Evolutionary conservation across 2,888 invertebrate species (phyloP), one percentile per base, ranked within the genome.

Genomic region (Dichetophora obliterata): DNA sequence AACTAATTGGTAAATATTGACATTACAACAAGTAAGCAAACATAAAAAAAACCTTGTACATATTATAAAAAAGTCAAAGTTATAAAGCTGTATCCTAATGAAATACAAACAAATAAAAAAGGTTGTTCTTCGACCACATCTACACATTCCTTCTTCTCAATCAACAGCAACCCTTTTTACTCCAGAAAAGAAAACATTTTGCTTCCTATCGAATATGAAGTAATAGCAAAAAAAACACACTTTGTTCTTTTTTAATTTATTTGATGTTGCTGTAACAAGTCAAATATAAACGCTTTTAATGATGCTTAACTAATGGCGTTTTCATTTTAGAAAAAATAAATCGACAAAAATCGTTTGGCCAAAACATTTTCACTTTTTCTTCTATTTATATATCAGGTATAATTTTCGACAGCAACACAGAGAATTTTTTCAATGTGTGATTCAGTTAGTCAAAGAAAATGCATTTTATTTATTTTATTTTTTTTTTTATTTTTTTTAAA

Each of bases 71-170:
- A 37, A 66, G 6, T 22, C 73, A 31, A 14, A 37, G 14, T 78
- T 85, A 83, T 83, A 84, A 82, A 82, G 83, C 80, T 82, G 80
- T 84, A 83, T 83, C 84, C 84, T 86, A 86, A 86, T 86, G 85
- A 86, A 86, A 85, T 82, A 82, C 85, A 83, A 78, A 81, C 81
- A 86, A 86, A 86, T 83, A 86, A 83, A 82, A 78, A 82, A 78
- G 84, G 79, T 80, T 43, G 43, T 43, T 43, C 11, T 43, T 43
- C 11, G 14, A 43, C 3, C 43, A 11, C 43, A 43, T 43, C 14
- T 14, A 43, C 43, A 43, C 43, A 43, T 11, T 11, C 1, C 14
- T 43, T 3, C 76, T 68, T 43, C 54, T 70, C n/a, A 27, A 59
- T 22, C 9, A 19, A 11, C 43, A 27, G 43, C 50, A 59, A 57